Percentiles rank a stretch among this genome's conserved stretches.
Conservation (phyloP, 1,140 invertebrate genomes). For the Euura lappo region DNA sequence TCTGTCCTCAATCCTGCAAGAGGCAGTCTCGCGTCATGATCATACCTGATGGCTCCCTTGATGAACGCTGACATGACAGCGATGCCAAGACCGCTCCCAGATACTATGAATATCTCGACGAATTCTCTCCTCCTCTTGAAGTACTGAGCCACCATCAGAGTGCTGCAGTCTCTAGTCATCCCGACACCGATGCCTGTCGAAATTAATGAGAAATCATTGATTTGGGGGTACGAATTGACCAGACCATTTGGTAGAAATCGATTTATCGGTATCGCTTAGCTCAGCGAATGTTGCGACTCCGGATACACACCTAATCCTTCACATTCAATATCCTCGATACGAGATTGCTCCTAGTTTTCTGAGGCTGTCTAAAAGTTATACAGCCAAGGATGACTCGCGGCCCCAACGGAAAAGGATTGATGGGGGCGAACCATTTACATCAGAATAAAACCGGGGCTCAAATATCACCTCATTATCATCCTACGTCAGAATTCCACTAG, state of each 20-base stretch:
- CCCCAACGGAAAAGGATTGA: conserved; percentile 7
- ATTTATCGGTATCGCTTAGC: no score
- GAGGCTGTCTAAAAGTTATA: background rate
- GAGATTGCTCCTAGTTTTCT: background rate
- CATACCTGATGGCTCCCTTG: conserved; percentile 78
- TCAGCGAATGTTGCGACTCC: no score
- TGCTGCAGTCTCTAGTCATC: conserved; percentile 82
- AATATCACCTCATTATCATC: conserved; percentile 6
- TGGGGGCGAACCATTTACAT: conserved; percentile 17
- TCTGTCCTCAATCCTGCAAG: background rate
- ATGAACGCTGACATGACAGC: conserved; percentile 83
- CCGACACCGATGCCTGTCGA: conserved; percentile 80
- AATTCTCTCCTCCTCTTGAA: conserved; percentile 84
- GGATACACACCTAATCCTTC: no score
- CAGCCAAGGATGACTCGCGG: background rate
- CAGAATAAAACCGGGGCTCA: conserved; percentile 17
- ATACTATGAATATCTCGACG: conserved; percentile 87
- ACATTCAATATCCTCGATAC: no score
- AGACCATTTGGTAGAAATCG: no score
- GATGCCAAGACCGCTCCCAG: conserved; percentile 84
- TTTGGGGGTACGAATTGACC: no score
- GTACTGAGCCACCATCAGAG: conserved; percentile 90
- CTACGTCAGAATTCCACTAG: background rate
- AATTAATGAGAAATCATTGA: conserved; percentile 32
- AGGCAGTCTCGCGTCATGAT: conserved; percentile 14